Percentiles rank a stretch among this genome's conserved stretches.
phyloP scores from a whole-genome alignment of 1,140 invertebrate species.

The Thaumetopoea pityocampa region DNA sequence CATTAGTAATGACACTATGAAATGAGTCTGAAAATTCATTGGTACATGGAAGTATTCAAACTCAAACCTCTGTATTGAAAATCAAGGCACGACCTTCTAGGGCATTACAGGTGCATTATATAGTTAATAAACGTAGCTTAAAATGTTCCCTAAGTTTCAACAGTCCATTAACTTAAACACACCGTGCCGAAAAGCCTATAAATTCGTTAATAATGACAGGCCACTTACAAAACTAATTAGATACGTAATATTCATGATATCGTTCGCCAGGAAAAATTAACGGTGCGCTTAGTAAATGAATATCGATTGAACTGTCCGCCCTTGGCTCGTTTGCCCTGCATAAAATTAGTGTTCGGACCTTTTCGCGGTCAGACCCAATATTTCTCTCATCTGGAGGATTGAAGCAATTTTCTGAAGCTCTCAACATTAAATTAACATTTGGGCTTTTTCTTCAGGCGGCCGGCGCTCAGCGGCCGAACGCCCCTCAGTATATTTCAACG shows the following conservation, averaged over 20 bases:
- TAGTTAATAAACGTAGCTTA: no score
- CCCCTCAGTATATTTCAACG: conserved; percentile 70
- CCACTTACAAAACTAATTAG: conserved; percentile 23
- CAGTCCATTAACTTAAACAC: conserved; percentile 1
- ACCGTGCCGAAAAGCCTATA: conserved; percentile 13
- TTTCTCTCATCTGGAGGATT: conserved; percentile 61
- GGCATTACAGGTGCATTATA: no score
- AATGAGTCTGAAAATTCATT: no score
- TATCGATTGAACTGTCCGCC: conserved; percentile 49
- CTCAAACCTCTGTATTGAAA: no score
- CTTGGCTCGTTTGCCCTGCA: conserved; percentile 58
- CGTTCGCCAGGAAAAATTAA: conserved; percentile 49
- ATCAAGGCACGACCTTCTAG: no score
- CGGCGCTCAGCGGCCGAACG: conserved; percentile 45
- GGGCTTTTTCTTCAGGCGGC: conserved; percentile 60
- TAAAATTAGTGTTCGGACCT: conserved; percentile 62
- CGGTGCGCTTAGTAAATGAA: conserved; percentile 58
- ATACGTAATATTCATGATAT: conserved; percentile 48
- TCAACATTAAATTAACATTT: conserved; percentile 38
- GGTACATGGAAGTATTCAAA: no score
- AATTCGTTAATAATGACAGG: conserved; percentile 17
- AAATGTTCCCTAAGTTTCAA: conserved; percentile 1
- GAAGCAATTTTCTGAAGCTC: conserved; percentile 62
- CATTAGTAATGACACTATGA: no score
- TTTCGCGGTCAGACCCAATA: conserved; percentile 48